These are phyloP conservation scores for Sepiola atlantica DNA, from an alignment of 2,888 invertebrate genomes.

Conservation along the genomic window DNA sequence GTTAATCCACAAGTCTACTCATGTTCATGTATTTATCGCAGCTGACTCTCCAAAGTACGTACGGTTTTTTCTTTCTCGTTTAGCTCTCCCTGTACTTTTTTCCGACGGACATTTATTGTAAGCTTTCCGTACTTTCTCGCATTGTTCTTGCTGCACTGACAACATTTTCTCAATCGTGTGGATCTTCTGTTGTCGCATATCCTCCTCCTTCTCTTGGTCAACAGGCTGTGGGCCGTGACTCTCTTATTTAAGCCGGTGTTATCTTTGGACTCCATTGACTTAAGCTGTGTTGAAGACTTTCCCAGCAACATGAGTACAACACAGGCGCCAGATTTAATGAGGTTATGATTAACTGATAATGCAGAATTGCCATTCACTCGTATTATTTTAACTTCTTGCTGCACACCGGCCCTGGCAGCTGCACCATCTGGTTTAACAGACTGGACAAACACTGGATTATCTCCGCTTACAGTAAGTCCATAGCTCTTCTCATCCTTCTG, in stretches of 20 bases:
- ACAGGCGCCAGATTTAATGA: too few species aligned
- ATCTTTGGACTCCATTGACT: conserved; percentile 32
- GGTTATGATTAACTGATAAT: too few species aligned
- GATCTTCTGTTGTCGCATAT: conserved; percentile 42
- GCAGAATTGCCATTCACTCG: conserved; percentile 33
- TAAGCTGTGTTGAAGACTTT: conserved; percentile 20
- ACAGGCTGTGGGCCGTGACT: conserved; percentile 20
- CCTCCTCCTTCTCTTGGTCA: conserved; percentile 37
- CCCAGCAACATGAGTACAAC: conserved; percentile 32
- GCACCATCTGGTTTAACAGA: conserved; percentile 93
- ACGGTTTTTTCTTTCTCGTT: conserved; percentile 70
- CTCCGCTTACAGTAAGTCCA: conserved; percentile 95
- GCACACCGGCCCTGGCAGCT: too few species aligned
- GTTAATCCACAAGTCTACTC: too few species aligned
- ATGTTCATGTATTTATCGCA: conserved; percentile 73
- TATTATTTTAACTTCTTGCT: too few species aligned
- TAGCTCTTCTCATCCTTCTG: conserved; percentile 90
- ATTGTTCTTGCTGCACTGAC: conserved; percentile 42
- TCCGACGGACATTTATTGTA: conserved; percentile 76
- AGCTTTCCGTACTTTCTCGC: conserved; percentile 80
- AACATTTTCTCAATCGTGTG: conserved; percentile 37
- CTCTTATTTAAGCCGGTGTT: neutral
- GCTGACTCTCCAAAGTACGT: conserved; percentile 76
- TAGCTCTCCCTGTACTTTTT: conserved; percentile 79
- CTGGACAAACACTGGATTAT: conserved; percentile 97